Base-by-base conservation (phyloP, 1,140 invertebrate genomes). In the Rhyzopertha dominica region DNA sequence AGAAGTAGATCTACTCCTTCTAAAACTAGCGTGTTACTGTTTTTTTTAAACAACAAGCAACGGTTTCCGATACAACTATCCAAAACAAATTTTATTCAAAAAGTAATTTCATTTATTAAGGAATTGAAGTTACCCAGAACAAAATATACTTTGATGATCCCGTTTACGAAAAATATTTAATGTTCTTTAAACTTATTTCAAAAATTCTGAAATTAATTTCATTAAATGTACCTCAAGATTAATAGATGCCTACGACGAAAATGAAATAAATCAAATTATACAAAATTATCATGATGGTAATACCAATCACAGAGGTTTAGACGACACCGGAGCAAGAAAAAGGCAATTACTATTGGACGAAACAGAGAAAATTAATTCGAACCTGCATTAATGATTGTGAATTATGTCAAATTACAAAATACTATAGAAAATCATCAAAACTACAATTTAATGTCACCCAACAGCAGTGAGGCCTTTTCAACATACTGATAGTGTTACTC, bases 381-480 rank as follows among this genome's bases (percentile, higher is more conserved):
- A 45, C 30, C 9, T 51, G 0, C 18, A 48, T 42, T 22, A 48
- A 42, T 35, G 18, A 42, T 18, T 51, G 44, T 14, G 28, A 49
- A 44, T 44, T 29, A 2, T 49, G 41, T 18, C 47, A 49, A 25
- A 20, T 20, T 30, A 42, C 14, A n/a, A 50, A 47, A 46, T 50
- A 53, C 19, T 29, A 49, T 7, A 25, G 42, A 19, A 20, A 50
- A 10, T 42, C 38, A 10, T 17, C 37, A 2, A 40, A 44, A 18
- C 32, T 50, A 14, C 14, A 37, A 30, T 25, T 43, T 13, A 49
- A 49, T 41, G 23, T 49, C 1, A 49, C 4, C 47, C 47, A 4
- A 49, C 47, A 28, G 43, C 38, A n/a, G 12, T 19, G n/a, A 32
- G 26, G 36, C 49, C 43, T 13, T 47, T 51, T 30, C 19, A 51